phyloP scores from a whole-genome alignment of 2,888 invertebrate genomes.

The Nemotelus nigrinus region DNA sequence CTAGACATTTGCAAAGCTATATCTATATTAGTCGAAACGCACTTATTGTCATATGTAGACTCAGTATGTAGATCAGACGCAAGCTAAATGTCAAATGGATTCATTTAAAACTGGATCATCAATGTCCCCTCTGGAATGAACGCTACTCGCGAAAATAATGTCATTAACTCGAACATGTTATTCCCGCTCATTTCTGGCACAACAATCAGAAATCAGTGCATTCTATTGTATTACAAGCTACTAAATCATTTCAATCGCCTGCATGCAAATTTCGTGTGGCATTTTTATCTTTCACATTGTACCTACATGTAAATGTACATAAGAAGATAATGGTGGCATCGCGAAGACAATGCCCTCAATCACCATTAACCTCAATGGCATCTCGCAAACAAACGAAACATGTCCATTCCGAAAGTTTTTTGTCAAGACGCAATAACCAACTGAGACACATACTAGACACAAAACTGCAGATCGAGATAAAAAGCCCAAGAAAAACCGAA shows the following conservation, averaged over 20 bases:
- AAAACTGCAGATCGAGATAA: constrained; percentile 38
- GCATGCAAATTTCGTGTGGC: constrained; percentile 7
- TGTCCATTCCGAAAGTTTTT: constrained; percentile 22
- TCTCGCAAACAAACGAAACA: constrained; percentile 33
- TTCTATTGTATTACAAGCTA: too few relatives aligned
- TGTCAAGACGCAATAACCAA: constrained; percentile 5
- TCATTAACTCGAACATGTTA: too few relatives aligned
- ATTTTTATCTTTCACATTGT: not conserved
- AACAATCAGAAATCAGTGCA: too few relatives aligned
- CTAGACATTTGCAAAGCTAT: too few relatives aligned
- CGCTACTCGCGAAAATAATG: too few relatives aligned
- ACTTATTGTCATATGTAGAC: too few relatives aligned
- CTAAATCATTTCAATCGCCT: not conserved
- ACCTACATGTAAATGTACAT: not conserved
- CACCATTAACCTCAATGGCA: constrained; percentile 36
- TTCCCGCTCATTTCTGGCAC: too few relatives aligned
- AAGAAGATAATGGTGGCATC: not conserved
- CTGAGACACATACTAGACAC: not conserved
- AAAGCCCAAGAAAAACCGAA: not conserved
- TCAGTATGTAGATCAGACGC: too few relatives aligned
- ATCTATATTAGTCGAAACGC: too few relatives aligned
- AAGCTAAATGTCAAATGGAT: too few relatives aligned
- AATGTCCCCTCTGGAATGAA: too few relatives aligned
- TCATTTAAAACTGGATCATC: too few relatives aligned
- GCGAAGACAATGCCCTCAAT: constrained; percentile 32